phyloP scores from a whole-genome alignment of 2,888 invertebrate species.

The Heterodera filipjevi region DNA sequence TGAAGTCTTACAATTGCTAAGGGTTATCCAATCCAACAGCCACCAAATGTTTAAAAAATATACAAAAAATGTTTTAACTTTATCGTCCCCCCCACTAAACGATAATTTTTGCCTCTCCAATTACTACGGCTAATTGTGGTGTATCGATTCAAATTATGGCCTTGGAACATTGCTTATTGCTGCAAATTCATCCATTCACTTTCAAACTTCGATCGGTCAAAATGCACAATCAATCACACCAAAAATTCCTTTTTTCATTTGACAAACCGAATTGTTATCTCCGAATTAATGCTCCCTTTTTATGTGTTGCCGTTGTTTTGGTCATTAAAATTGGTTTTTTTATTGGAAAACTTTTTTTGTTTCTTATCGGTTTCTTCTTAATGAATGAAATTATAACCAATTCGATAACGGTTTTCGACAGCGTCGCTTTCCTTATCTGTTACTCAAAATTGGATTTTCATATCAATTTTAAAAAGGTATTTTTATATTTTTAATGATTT shows the following conservation, averaged over 20 bases:
- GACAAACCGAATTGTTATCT: too few species aligned
- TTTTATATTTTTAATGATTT: too few species aligned
- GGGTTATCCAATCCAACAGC: not conserved
- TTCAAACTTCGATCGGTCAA: not conserved
- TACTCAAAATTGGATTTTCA: too few species aligned
- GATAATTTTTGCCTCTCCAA: not conserved
- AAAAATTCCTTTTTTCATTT: too few species aligned
- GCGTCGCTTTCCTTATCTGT: too few species aligned
- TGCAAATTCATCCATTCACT: not conserved
- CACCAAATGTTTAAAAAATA: not conserved
- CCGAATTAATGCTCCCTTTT: too few species aligned
- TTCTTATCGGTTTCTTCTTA: not conserved
- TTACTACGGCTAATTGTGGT: not conserved
- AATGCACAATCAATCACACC: not conserved
- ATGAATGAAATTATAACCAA: too few species aligned
- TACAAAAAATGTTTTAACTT: too few species aligned
- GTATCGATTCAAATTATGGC: not conserved
- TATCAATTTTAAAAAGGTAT: too few species aligned
- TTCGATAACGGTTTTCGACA: too few species aligned
- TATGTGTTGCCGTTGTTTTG: too few species aligned
- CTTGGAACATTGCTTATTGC: not conserved
- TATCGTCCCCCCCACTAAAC: too few species aligned
- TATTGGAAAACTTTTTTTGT: not conserved
- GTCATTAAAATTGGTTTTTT: not conserved
- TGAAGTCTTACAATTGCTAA: not conserved